These are phyloP conservation scores for Acipenser transmontanus DNA, from an alignment of 2,797 vertebrate genomes.

Conservation along the genomic window DNA sequence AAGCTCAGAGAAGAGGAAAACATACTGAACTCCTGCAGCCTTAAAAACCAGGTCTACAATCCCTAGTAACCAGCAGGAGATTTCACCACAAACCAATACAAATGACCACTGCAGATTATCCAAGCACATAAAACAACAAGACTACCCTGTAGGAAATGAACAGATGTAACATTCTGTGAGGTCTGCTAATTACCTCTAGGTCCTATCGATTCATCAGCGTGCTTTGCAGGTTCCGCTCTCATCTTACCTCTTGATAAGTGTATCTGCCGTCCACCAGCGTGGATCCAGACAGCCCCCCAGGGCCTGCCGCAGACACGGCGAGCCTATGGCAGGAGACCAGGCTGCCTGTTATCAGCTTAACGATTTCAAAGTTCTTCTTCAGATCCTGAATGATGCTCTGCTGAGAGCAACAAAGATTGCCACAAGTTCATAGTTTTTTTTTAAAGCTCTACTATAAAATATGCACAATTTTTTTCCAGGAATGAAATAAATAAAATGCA, in stretches of 20 bases:
- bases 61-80: too few species aligned
- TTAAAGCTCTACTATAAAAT: conserved; percentile 5
- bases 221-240: neutral
- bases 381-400: conserved; percentile 98
- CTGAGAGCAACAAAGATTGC: conserved; percentile 3
- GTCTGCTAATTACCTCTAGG: too few species aligned
- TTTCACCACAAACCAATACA: too few species aligned
- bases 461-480: neutral
- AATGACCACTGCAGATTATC: too few species aligned
- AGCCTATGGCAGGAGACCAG: conserved; percentile 91
- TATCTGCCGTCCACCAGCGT: conserved; percentile 89
- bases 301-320: conserved; percentile 75
- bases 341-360: conserved; percentile 92
- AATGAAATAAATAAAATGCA: neutral
- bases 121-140: too few species aligned
- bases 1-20: too few species aligned
- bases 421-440: conserved; percentile 2
- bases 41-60: too few species aligned
- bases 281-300: conserved; percentile 73
- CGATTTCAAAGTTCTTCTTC: conserved; percentile 98
- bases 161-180: too few species aligned
- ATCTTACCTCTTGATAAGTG: conserved; percentile 86
- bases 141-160: too few species aligned
- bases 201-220: neutral
- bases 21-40: too few species aligned